These are phyloP conservation scores for Acanthopagrus latus DNA, from an alignment of 2,797 vertebrate genomes.

Conservation along the genomic window DNA sequence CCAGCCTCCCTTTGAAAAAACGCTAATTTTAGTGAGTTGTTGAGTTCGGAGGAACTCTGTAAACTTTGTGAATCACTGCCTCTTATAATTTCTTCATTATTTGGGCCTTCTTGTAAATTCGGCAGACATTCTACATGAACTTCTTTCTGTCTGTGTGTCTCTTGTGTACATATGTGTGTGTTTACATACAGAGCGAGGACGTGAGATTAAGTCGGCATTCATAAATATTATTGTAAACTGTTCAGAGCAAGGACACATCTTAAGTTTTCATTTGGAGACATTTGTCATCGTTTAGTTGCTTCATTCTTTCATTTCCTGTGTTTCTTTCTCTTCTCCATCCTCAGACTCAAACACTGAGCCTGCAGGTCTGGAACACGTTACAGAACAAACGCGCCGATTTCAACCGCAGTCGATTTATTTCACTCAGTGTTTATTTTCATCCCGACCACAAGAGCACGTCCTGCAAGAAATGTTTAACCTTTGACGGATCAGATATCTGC, in stretches of 20 bases:
- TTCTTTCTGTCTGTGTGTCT: no score
- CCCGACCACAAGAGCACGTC: background rate
- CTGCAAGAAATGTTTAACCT: background rate
- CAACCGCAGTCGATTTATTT: background rate
- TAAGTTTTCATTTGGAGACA: background rate
- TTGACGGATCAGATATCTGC: background rate
- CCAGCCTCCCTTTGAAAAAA: no score
- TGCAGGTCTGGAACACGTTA: constrained; percentile 7
- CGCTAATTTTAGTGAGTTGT: no score
- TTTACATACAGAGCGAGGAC: no score
- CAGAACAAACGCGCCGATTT: background rate
- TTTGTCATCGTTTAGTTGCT: no score
- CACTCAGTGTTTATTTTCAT: background rate
- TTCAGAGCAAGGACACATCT: background rate
- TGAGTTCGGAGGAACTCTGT: no score
- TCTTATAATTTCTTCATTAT: no score
- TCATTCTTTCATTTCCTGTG: no score
- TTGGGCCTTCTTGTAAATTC: no score
- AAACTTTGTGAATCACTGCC: no score
- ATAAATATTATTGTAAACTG: background rate
- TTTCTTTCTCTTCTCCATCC: background rate
- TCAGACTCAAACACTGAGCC: background rate
- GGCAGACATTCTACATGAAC: no score
- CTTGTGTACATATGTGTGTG: no score
- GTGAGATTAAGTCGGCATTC: background rate